phyloP scores from a whole-genome alignment of 2,113 vertebrate genomes.

The Salminus brasiliensis region DNA sequence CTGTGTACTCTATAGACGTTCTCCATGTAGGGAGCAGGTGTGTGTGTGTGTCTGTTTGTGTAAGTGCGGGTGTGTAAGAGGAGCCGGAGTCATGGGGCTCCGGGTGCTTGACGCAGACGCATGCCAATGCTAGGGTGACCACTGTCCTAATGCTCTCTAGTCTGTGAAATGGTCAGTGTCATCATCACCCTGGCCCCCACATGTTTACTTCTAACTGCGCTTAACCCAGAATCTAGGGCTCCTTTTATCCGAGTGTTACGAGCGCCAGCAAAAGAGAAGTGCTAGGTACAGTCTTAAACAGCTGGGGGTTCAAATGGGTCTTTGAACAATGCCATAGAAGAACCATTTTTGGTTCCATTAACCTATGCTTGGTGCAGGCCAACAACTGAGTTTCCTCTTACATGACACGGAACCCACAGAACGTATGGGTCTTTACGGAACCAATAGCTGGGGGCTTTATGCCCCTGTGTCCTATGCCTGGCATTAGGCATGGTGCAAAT shows the following conservation, averaged over 20 bases:
- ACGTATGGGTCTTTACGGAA: no score
- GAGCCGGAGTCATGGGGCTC: constrained; percentile 32
- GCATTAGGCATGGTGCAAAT: no score
- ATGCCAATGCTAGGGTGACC: constrained; percentile 3
- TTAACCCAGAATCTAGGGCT: not conserved
- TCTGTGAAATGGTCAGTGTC: constrained; percentile 16
- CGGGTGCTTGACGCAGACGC: not conserved
- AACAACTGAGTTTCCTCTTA: no score
- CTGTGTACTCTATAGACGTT: constrained; percentile 6
- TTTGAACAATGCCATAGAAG: no score
- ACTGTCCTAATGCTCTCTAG: constrained; percentile 19
- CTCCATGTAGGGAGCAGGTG: constrained; percentile 28
- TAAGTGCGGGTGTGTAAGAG: not conserved
- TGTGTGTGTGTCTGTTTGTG: not conserved
- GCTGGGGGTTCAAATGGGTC: no score
- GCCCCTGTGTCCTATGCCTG: no score
- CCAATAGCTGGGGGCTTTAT: no score
- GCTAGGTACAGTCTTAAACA: not conserved
- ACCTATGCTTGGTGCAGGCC: no score
- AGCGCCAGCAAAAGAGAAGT: not conserved
- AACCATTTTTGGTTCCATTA: no score
- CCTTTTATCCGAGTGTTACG: constrained; percentile 16
- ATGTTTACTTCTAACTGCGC: not conserved
- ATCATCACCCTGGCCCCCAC: not conserved
- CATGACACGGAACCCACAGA: no score